These are phyloP conservation scores for Drepana arcuata DNA, from an alignment of 1,140 invertebrate genomes.

Conservation along the genomic window DNA sequence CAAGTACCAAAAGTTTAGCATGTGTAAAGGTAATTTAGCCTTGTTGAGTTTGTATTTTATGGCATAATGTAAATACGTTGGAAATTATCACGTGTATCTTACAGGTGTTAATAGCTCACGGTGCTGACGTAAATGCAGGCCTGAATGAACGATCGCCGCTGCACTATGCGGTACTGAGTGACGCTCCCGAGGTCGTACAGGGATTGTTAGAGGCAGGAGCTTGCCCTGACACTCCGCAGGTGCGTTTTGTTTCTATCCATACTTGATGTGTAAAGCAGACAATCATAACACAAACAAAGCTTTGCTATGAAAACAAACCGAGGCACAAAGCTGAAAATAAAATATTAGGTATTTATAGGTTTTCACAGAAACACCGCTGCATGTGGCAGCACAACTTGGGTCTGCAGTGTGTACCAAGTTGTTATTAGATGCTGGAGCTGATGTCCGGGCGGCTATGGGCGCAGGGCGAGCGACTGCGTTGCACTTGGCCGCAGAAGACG, in stretches of 20 bases:
- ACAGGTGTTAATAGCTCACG: slow-evolving; percentile 75
- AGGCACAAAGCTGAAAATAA: no score
- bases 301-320: no score
- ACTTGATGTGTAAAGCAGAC: not conserved
- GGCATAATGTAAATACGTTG: no score
- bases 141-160: slow-evolving; percentile 77
- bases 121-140: slow-evolving; percentile 83
- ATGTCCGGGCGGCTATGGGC: slow-evolving; percentile 81
- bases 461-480: slow-evolving; percentile 79
- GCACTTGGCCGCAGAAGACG: slow-evolving; percentile 87
- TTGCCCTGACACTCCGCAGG: slow-evolving; percentile 84
- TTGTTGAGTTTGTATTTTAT: no score
- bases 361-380: slow-evolving; percentile 87
- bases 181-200: slow-evolving; percentile 78
- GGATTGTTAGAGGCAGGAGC: slow-evolving; percentile 79
- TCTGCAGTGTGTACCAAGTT: slow-evolving; percentile 78
- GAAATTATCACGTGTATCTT: no score
- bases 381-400: slow-evolving; percentile 84
- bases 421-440: slow-evolving; percentile 80
- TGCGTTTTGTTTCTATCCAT: slow-evolving; percentile 31
- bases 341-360: slow-evolving; percentile 73
- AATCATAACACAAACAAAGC: no score
- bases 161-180: slow-evolving; percentile 82
- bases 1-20: slow-evolving; percentile 74
- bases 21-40: slow-evolving; percentile 70